These are phyloP conservation scores for Anser cygnoides DNA, from an alignment of 2,113 vertebrate genomes.

Conservation along the genomic window DNA sequence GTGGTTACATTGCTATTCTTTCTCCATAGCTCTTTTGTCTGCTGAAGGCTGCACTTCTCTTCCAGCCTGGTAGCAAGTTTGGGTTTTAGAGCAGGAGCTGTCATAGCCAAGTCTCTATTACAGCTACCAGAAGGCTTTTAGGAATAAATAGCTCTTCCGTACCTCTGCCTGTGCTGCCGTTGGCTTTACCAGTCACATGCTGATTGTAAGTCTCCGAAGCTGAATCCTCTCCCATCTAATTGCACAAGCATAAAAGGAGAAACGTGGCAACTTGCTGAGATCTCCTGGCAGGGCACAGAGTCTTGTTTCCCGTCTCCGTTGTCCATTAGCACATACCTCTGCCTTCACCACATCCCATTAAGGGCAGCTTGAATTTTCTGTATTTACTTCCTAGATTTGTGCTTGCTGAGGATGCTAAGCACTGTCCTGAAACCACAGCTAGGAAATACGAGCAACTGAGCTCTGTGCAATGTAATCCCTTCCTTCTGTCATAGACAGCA, in stretches of 20 bases:
- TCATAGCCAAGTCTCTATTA: neutral
- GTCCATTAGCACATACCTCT: neutral
- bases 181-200: neutral
- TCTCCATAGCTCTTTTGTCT: neutral
- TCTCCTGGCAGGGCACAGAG: neutral
- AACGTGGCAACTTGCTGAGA: neutral
- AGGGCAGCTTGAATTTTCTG: neutral
- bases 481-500: neutral
- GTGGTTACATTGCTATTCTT: neutral
- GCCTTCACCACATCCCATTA: neutral
- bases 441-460: neutral
- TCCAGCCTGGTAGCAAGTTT: rapidly evolving
- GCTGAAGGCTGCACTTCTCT: neutral
- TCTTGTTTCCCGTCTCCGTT: neutral
- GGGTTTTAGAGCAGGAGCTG: neutral
- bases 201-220: neutral
- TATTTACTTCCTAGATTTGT: neutral
- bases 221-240: neutral
- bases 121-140: neutral
- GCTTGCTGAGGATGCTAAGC: neutral
- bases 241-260: neutral
- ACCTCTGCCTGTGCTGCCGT: neutral
- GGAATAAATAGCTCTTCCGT: neutral
- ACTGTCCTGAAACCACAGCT: neutral
- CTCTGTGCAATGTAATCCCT: neutral